These are phyloP conservation scores for Lontra canadensis DNA, from an alignment of 2,113 vertebrate genomes.

Conservation along the genomic window DNA sequence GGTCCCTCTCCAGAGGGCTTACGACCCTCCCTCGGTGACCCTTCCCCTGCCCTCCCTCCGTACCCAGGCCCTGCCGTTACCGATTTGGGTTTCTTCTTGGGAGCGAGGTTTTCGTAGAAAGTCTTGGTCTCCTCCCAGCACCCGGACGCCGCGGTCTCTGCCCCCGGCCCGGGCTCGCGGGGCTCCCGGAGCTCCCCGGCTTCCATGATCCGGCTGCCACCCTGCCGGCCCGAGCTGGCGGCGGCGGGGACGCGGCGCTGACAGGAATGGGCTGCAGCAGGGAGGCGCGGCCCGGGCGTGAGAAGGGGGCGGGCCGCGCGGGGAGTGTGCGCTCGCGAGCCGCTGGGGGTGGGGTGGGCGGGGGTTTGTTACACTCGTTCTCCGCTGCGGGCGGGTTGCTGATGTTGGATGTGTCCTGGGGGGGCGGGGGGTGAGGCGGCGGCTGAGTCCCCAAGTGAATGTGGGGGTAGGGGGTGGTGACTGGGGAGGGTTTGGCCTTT, in stretches of 20 bases:
- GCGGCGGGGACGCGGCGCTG: neutral
- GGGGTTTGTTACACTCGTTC: neutral
- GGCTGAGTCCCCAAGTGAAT: neutral
- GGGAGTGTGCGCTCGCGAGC: neutral
- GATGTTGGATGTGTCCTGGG: neutral
- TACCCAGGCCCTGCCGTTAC: slow-evolving; percentile 71
- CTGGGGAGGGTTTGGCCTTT: neutral
- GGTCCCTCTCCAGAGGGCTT: neutral
- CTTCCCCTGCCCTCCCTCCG: neutral
- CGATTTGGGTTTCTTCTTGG: slow-evolving; percentile 88
- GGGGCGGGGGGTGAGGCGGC: neutral
- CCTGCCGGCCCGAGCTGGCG: neutral
- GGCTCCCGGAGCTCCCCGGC: slow-evolving; percentile 22
- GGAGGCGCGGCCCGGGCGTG: slow-evolving; percentile 54
- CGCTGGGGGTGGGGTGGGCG: neutral
- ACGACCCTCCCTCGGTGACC: neutral
- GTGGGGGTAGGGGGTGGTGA: accelerated
- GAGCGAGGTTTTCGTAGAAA: slow-evolving; percentile 84
- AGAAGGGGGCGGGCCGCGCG: neutral
- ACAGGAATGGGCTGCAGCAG: neutral
- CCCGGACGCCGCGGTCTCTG: slow-evolving; percentile 38
- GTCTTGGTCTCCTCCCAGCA: slow-evolving; percentile 84
- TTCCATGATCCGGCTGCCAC: slow-evolving; percentile 62
- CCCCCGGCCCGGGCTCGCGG: slow-evolving; percentile 51
- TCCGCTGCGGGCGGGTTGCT: accelerated